Conservation (phyloP, 2,888 invertebrate genomes). For the Rhynchonema sp. region DNA sequence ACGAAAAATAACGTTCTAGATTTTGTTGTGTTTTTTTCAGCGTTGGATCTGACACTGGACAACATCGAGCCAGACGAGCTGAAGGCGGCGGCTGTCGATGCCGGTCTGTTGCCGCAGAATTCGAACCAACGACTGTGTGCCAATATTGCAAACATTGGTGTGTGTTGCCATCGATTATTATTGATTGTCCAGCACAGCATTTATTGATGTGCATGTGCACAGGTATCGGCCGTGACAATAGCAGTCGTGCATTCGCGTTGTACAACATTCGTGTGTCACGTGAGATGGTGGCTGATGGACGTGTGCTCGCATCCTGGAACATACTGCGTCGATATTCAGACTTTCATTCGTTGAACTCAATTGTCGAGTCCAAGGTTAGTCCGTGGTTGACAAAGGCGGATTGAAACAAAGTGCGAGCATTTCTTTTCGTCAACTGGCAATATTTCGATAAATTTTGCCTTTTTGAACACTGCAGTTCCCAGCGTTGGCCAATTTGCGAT, state of each 20-base stretch:
- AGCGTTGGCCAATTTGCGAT: conserved; percentile 51
- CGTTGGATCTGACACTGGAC: no score
- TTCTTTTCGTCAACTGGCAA: no score
- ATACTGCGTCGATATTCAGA: conserved; percentile 79
- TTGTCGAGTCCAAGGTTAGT: conserved; percentile 43
- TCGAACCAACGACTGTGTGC: neutral
- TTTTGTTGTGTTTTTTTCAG: no score
- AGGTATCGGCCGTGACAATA: conserved; percentile 25
- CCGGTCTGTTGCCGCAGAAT: no score
- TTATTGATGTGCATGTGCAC: neutral
- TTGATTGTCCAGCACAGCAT: neutral
- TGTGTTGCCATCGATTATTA: neutral
- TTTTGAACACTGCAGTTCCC: conserved; percentile 44
- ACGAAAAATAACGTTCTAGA: no score
- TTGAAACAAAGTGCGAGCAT: no score
- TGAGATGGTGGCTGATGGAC: neutral
- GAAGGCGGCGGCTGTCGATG: no score
- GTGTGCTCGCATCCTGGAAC: conserved; percentile 44
- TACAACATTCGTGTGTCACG: conserved; percentile 21
- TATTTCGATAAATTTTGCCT: no score
- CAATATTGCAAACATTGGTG: neutral
- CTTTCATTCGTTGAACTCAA: conserved; percentile 67
- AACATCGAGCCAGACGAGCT: no score
- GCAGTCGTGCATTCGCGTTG: conserved; percentile 22
- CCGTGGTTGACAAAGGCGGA: neutral